Conservation (phyloP, 2,888 invertebrate species). For the Antheraea yamamai region DNA sequence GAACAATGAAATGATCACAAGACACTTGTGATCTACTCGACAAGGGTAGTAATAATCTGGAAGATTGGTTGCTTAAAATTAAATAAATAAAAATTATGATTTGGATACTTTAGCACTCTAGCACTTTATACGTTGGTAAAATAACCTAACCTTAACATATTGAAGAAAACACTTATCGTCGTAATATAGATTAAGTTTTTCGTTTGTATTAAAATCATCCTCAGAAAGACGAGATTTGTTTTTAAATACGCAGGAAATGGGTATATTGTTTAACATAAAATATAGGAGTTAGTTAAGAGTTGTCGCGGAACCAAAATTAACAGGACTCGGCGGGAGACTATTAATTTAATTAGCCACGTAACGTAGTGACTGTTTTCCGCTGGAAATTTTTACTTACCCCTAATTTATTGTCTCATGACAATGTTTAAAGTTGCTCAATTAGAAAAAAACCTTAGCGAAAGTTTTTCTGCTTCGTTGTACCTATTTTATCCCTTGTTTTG, state of each 20-base stretch:
- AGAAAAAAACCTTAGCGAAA: background rate
- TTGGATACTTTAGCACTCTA: no score
- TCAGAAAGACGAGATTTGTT: background rate
- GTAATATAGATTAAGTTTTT: background rate
- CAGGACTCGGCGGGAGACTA: constrained; percentile 14
- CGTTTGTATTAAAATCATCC: background rate
- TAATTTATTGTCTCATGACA: constrained; percentile 15
- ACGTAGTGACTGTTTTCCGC: constrained; percentile 1
- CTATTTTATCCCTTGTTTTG: background rate
- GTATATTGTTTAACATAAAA: constrained; percentile 15
- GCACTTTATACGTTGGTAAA: no score
- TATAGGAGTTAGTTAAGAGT: constrained; percentile 16
- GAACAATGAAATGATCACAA: no score
- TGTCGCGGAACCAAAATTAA: constrained; percentile 16
- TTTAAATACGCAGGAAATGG: background rate
- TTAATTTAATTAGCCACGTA: constrained; percentile 7
- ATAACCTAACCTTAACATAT: no score
- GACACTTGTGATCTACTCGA: no score
- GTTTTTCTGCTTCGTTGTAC: background rate
- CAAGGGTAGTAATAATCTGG: no score
- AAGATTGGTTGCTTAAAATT: no score
- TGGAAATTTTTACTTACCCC: constrained; percentile 4
- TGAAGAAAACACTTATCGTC: background rate
- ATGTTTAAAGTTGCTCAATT: constrained; percentile 14
- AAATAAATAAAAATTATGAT: no score